Conservation (phyloP, 1,140 invertebrate genomes). For the Hycleus phaleratus region DNA sequence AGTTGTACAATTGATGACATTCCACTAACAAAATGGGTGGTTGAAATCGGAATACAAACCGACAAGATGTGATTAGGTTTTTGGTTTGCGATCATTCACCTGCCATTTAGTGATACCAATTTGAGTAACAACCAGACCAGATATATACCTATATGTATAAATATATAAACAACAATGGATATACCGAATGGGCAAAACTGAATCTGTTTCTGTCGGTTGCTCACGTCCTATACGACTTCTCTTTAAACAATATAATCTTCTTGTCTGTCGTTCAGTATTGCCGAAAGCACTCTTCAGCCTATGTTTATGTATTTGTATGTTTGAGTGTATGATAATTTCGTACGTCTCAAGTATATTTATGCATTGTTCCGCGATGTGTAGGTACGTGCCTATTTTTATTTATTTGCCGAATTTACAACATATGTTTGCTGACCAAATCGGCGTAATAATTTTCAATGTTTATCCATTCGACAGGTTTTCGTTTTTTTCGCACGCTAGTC, state of each 20-base stretch:
- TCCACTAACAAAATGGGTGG: too few relatives aligned
- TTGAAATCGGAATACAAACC: too few relatives aligned
- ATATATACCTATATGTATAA: neutral
- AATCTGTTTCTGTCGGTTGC: slow-evolving; percentile 10
- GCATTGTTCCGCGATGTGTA: slow-evolving; percentile 8
- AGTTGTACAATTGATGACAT: neutral
- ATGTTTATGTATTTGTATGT: slow-evolving; percentile 17
- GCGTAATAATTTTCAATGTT: slow-evolving; percentile 9
- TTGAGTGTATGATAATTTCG: slow-evolving; percentile 21
- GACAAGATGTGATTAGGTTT: too few relatives aligned
- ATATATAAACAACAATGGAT: slow-evolving; percentile 15
- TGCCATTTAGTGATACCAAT: slow-evolving; percentile 12
- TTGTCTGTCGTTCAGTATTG: slow-evolving; percentile 20
- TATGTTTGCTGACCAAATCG: slow-evolving; percentile 11
- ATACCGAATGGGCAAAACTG: neutral
- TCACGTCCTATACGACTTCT: slow-evolving; percentile 18
- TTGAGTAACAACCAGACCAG: slow-evolving; percentile 2
- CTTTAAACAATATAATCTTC: slow-evolving; percentile 23
- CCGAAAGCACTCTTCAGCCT: slow-evolving; percentile 17
- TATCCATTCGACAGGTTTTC: slow-evolving; percentile 2
- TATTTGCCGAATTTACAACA: slow-evolving; percentile 16
- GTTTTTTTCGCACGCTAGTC: neutral
- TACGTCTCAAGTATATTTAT: slow-evolving; percentile 12
- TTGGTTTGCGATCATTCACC: slow-evolving; percentile 6
- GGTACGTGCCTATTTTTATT: slow-evolving; percentile 14